Evolutionary conservation across 2,797 vertebrate species (phyloP), one percentile per base, ranked within the genome.

Genomic region (Crocodylus rhombifer): DNA sequence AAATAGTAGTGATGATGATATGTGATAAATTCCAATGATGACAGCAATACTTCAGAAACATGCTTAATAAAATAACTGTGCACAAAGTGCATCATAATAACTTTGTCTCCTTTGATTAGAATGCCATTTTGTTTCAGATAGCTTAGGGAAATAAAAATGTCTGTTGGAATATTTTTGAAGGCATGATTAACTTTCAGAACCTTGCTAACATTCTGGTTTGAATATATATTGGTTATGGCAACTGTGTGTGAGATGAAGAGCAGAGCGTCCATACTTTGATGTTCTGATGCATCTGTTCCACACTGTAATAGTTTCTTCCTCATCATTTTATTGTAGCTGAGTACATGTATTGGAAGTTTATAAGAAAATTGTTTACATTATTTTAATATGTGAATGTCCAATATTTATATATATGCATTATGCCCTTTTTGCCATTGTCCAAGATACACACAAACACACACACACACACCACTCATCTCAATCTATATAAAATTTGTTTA

Each of bases 41-140:
- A 80, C 84, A 91, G 25, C 51, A 83, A 4, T 15, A 65, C 16
- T 89, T 91, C 80, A 90, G 64, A 67, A 94, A 61, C 28, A 55
- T 30, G 4, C 76, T 82, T 86, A 30, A 14, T 86, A 69, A 76
- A 82, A 69, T 74, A 20, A 21, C 63, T 84, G 4, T 80, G 28
- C 36, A 80, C 69, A 92, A 77, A 9, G 8, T 82, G 30, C 10
- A 74, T 90, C 30, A 23, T 77, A 82, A 73, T 25, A 91, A 25
- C 23, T 82, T 91, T 75, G 11, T 77, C 90, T 26, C 42, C 63
- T 90, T 77, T 18, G 6, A 73, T 84, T 80, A 76, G 33, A 58
- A 73, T 65, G 58, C 15, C 77, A 65, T 65, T 89, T 87, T 84
- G 58, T 77, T 93, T 26, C n/a, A 56, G 16, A 82, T 79, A 76